Percentiles rank a stretch among this genome's conserved stretches.
Conservation (phyloP, 2,888 invertebrate species). For the Oligia latruncula region DNA sequence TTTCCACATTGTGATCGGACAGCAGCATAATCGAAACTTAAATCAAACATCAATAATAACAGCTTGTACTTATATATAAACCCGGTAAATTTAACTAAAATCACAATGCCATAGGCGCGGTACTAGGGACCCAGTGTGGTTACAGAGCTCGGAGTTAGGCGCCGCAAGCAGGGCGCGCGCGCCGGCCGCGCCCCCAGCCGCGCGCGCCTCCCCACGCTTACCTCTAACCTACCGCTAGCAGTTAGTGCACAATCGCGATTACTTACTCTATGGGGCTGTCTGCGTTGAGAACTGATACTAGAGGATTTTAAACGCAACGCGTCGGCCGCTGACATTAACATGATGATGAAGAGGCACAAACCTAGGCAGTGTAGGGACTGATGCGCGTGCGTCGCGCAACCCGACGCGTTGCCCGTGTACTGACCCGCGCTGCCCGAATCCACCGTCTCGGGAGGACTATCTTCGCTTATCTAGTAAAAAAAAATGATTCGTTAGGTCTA, state of each 20-base stretch:
- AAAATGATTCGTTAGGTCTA: conserved; percentile 27
- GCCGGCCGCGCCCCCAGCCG: conserved; percentile 73
- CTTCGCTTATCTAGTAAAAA: conserved; percentile 84
- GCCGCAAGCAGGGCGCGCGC: conserved; percentile 81
- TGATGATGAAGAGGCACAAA: conserved; percentile 87
- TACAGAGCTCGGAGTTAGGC: conserved; percentile 47
- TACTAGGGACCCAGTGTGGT: conserved; percentile 73
- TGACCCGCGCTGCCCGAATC: conserved; percentile 71
- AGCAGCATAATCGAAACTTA: conserved; percentile 70
- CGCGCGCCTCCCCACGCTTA: conserved; percentile 51
- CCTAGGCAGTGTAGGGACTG: conserved; percentile 86
- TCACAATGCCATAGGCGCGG: conserved; percentile 78
- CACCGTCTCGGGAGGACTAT: conserved; percentile 74
- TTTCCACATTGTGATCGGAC: conserved; percentile 65
- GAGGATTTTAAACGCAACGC: conserved; percentile 66
- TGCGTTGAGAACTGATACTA: conserved; percentile 67
- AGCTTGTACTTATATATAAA: conserved; percentile 85
- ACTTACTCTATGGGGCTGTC: conserved; percentile 78
- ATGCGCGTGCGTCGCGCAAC: conserved; percentile 82
- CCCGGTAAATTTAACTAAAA: conserved; percentile 86
- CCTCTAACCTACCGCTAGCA: conserved; percentile 79
- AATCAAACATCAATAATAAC: conserved; percentile 74
- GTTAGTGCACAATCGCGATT: conserved; percentile 85
- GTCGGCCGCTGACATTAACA: conserved; percentile 80
- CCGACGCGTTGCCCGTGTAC: conserved; percentile 73